Base-by-base conservation (phyloP, 2,113 vertebrate species). In the Heloderma charlesbogerti region DNA sequence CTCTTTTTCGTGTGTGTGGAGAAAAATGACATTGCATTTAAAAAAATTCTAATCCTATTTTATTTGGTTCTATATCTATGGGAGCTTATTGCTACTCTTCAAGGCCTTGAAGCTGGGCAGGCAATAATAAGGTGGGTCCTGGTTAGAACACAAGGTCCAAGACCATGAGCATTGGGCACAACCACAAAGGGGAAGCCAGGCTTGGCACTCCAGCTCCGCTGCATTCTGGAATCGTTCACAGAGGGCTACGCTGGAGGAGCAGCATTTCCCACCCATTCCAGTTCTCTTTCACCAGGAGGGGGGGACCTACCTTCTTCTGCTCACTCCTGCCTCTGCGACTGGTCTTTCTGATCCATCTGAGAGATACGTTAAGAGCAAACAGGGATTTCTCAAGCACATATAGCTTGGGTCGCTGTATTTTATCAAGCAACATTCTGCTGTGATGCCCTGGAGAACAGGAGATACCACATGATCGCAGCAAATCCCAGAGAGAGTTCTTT, bases 391-490 rank as follows among this genome's bases (percentile, higher is more conserved):
- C 25, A 31, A 84, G 57, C 34, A 29, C 10, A 54, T 13, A 69
- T 13, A 4, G 45, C 74, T 79, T 86, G 40, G 75, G 60, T 37
- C n/a, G 54, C 83, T 7, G 16, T 51, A 63, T 71, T 63, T 78
- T 67, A 37, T 85, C 82, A 77, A 90, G 40, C 43, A 74, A 48
- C 71, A 40, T 67, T 71, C 27, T 86, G 34, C 89, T 37, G 89
- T 72, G 40, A 6, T 29, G 83, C 57, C 74, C 43, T 67, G 31
- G 25, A 79, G 72, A 85, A 66, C 31, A 48, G 80, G 25, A 84
- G 80, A 63, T 43, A 25, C 71, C 60, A 48, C 57, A 48, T 78
- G 57, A 67, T 75, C 27, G 40, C 81, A n/a, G 51, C 31, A 34
- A 75, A 63, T 89, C 88, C 81, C 88, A 75, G 80, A 84, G 54